phyloP scores from a whole-genome alignment of 2,888 invertebrate genomes.

The Orgyia antiqua region DNA sequence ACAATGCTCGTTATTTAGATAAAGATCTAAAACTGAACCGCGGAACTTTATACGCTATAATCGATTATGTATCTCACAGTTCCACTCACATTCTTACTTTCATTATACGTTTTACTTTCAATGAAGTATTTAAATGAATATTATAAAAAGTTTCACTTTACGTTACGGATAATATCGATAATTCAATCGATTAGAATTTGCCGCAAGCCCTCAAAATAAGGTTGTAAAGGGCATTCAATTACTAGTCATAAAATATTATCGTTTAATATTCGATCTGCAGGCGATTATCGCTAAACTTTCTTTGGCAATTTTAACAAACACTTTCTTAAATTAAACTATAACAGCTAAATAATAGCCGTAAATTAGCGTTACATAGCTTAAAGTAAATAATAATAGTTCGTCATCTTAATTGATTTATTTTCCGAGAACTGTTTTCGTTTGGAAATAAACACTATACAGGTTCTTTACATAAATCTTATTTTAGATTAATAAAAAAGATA shows the following conservation, averaged over 20 bases:
- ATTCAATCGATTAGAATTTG: slow-evolving; percentile 26
- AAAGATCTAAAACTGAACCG: no score
- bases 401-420: slow-evolving; percentile 2
- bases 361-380: neutral
- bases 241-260: slow-evolving; percentile 29
- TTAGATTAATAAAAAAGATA: no score
- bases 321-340: slow-evolving; percentile 1
- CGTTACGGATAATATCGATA: slow-evolving; percentile 18
- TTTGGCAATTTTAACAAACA: slow-evolving; percentile 2
- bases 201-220: slow-evolving; percentile 19
- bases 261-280: slow-evolving; percentile 27
- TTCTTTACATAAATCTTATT: no score
- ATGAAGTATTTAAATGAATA: slow-evolving; percentile 11
- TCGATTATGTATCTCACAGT: slow-evolving; percentile 15
- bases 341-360: neutral
- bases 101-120: slow-evolving; percentile 20
- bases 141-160: slow-evolving; percentile 11
- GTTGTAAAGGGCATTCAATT: slow-evolving; percentile 30
- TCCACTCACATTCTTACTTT: slow-evolving; percentile 17
- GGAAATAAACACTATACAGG: no score
- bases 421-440: no score
- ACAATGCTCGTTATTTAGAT: no score
- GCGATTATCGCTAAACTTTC: slow-evolving; percentile 15
- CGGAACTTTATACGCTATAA: slow-evolving; percentile 12
- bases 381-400: no score